These are phyloP conservation scores for Podarcis cretensis DNA, from an alignment of 2,113 vertebrate species.

Conservation along the genomic window DNA sequence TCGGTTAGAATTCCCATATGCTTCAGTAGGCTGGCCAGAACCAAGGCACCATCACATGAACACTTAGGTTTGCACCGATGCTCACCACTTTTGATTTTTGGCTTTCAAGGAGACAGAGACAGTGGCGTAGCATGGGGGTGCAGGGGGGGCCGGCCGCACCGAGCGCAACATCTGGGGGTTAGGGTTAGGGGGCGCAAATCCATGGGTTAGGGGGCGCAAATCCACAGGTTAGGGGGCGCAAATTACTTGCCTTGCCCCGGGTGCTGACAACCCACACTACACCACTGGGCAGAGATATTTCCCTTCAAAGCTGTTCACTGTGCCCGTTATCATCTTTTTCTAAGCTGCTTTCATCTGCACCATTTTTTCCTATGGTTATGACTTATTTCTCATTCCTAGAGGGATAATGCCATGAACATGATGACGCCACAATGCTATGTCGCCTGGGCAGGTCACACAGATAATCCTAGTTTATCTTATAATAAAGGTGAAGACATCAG, in stretches of 20 bases:
- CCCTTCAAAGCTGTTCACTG: neutral
- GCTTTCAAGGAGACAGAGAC: neutral
- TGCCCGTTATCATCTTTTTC: neutral
- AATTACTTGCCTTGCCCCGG: no score
- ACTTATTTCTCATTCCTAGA: neutral
- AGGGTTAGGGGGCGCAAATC: no score
- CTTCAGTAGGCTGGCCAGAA: neutral
- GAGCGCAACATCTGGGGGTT: no score
- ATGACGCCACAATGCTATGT: neutral
- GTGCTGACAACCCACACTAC: no score
- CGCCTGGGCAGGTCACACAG: no score
- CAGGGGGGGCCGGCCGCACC: no score
- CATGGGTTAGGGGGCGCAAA: no score
- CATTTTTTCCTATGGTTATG: neutral
- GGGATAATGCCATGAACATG: neutral
- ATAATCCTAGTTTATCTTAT: neutral
- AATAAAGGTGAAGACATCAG: neutral
- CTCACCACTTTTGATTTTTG: no score
- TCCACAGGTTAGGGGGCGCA: no score
- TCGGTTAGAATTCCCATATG: neutral
- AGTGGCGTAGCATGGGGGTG: no score
- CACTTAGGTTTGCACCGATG: neutral
- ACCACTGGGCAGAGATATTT: neutral
- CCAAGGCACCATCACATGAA: neutral
- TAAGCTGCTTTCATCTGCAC: neutral